These are phyloP conservation scores for Formica exsecta DNA, from an alignment of 1,140 invertebrate species.

Conservation along the genomic window DNA sequence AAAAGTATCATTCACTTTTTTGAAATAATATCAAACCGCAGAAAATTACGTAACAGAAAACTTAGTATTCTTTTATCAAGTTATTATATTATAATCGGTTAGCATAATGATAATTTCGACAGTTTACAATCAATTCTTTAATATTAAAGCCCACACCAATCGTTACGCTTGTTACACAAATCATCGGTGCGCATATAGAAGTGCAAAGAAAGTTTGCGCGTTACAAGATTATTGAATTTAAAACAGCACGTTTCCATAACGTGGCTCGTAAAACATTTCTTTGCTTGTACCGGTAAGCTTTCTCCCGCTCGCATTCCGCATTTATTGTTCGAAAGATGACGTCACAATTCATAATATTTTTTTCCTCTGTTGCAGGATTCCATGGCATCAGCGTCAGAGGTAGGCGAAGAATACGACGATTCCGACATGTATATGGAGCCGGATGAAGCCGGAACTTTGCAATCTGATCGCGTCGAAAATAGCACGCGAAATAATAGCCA, in stretches of 20 bases:
- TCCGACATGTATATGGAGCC: constrained; percentile 86
- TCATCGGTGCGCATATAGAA: not conserved
- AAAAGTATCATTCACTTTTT: constrained; percentile 21
- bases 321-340: constrained; percentile 44
- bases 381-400: constrained; percentile 81
- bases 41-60: not conserved
- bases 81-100: not conserved
- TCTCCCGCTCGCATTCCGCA: constrained; percentile 3
- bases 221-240: not conserved
- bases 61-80: constrained; percentile 17
- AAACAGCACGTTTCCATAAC: not conserved
- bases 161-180: constrained; percentile 11
- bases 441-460: constrained; percentile 75
- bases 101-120: not conserved
- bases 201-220: constrained; percentile 41
- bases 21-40: constrained; percentile 1
- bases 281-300: constrained; percentile 18
- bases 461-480: constrained; percentile 48
- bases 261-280: constrained; percentile 42
- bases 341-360: not conserved
- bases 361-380: constrained; percentile 81
- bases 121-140: constrained; percentile 32
- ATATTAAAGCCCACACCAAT: not conserved
- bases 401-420: constrained; percentile 83
- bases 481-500: not conserved